Conservation (phyloP, 2,113 vertebrate species). For the Perca fluviatilis region DNA sequence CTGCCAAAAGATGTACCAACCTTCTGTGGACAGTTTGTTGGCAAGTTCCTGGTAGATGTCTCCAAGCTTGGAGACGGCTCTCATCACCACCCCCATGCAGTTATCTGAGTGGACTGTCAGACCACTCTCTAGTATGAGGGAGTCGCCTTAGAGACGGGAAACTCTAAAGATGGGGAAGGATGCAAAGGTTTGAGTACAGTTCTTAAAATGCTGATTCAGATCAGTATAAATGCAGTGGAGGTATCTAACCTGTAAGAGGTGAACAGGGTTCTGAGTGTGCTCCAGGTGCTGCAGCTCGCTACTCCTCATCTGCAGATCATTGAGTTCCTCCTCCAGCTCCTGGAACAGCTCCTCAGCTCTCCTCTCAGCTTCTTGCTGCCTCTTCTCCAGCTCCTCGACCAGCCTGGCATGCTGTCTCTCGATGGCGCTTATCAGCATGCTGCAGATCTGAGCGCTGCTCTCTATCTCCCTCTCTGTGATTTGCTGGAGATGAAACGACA, state of each 20-base stretch:
- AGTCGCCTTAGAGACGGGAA: conserved; percentile 22
- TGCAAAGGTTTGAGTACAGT: not conserved
- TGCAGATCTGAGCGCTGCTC: conserved; percentile 41
- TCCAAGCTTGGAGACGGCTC: conserved; percentile 39
- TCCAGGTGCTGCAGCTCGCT: conserved; percentile 64
- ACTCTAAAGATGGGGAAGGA: conserved; percentile 36
- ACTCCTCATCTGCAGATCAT: conserved; percentile 45
- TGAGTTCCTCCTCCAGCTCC: conserved; percentile 66
- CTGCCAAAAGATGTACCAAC: conserved; percentile 22
- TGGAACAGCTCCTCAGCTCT: conserved; percentile 34
- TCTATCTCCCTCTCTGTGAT: conserved; percentile 50
- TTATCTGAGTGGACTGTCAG: conserved; percentile 33
- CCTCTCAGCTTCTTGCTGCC: conserved; percentile 43
- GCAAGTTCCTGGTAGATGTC: conserved; percentile 34
- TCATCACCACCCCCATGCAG: conserved; percentile 39
- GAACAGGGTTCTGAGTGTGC: conserved; percentile 49
- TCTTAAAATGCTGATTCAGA: too few species aligned
- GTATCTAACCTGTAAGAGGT: conserved; percentile 67
- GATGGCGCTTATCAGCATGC: conserved; percentile 23
- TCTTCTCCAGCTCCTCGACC: conserved; percentile 48
- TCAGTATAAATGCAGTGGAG: too few species aligned
- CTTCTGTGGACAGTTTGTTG: conserved; percentile 36
- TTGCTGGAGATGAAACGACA: conserved; percentile 8
- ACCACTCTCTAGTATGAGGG: conserved; percentile 59
- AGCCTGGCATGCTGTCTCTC: conserved; percentile 39